Percentiles rank a stretch among this genome's conserved stretches.
Conservation (phyloP, 1,140 invertebrate species). For the Caenorhabditis inopinata region DNA sequence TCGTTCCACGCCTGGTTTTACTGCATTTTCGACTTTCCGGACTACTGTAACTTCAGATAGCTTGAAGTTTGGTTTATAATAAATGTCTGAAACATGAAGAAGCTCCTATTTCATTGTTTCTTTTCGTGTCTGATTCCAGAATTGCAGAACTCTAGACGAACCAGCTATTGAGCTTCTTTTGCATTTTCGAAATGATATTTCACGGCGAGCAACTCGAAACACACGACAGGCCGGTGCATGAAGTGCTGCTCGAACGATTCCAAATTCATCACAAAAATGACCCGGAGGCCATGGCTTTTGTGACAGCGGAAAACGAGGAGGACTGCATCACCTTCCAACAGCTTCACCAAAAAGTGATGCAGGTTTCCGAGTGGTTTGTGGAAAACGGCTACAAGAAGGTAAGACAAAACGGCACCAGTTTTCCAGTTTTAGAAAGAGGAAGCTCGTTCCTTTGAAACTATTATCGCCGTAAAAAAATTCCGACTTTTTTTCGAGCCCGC, state of each 20-base stretch:
- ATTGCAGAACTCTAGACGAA: too few species aligned
- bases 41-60: too few species aligned
- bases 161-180: too few species aligned
- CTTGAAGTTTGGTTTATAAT: too few species aligned
- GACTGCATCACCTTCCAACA: not conserved
- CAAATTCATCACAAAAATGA: not conserved
- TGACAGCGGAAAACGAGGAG: not conserved
- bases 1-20: too few species aligned
- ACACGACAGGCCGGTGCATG: not conserved
- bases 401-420: not conserved
- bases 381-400: slow-evolving; percentile 40
- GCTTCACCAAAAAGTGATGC: not conserved
- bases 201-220: not conserved
- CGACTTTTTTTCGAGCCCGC: too few species aligned
- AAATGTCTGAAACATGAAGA: too few species aligned
- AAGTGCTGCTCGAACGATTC: not conserved
- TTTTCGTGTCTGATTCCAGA: too few species aligned
- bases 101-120: too few species aligned
- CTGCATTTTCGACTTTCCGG: too few species aligned
- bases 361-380: slow-evolving; percentile 30
- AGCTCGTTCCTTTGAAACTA: not conserved
- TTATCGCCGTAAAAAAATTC: not conserved
- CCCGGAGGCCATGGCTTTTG: not conserved
- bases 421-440: not conserved
- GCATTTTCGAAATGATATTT: slow-evolving; percentile 8